Conservation (phyloP, 2,888 invertebrate genomes). For the Meiosimyza decipiens region DNA sequence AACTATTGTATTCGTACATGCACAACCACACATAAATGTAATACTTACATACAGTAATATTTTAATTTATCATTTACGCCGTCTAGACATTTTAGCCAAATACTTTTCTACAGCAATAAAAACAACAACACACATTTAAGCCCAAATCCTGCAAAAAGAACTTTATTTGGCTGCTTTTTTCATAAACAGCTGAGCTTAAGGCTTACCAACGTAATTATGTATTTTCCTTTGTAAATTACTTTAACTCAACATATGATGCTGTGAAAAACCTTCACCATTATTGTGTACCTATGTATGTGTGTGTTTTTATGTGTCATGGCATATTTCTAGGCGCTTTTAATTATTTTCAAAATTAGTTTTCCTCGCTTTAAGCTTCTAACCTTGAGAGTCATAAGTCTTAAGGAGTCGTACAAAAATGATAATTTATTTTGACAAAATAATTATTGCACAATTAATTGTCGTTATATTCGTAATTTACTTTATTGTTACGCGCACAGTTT, state of each 20-base stretch:
- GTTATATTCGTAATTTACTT: slow-evolving; percentile 15
- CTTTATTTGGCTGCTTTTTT: not conserved
- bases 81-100: slow-evolving; percentile 24
- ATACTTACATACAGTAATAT: not conserved
- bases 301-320: too few relatives aligned
- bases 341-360: too few relatives aligned
- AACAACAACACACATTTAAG: not conserved
- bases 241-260: too few relatives aligned
- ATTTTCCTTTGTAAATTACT: too few relatives aligned
- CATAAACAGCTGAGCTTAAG: slow-evolving; percentile 10
- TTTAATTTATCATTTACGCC: slow-evolving; percentile 8
- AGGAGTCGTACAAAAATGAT: not conserved
- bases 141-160: not conserved
- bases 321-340: too few relatives aligned
- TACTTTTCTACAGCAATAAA: slow-evolving; percentile 4
- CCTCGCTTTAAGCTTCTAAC: too few relatives aligned
- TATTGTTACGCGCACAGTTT: slow-evolving; percentile 1
- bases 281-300: too few relatives aligned
- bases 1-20: not conserved
- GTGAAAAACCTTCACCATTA: too few relatives aligned
- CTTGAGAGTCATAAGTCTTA: too few relatives aligned
- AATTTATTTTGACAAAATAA: slow-evolving; percentile 26
- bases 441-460: slow-evolving; percentile 30
- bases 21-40: not conserved
- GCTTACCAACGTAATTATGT: too few relatives aligned